Evolutionary conservation across 2,888 invertebrate genomes (phyloP), one percentile per base, ranked within the genome.

Genomic region (Heliconius ethilla): DNA sequence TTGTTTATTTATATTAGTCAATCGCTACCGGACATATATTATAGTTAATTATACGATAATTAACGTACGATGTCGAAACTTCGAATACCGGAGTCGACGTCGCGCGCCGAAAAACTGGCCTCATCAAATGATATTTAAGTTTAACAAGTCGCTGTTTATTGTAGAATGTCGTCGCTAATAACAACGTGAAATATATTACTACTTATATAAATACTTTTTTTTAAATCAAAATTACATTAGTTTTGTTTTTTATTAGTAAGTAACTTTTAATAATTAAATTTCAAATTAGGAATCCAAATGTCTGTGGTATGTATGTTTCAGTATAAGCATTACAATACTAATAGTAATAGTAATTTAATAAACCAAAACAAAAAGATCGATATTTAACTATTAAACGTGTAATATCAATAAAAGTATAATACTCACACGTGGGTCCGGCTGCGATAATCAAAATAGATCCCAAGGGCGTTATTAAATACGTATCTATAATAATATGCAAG

Each of bases 401-500:
- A 45, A 76, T 55, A 29, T 55, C 75, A 75, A 79, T 80, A 76
- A 82, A 66, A 51, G 72, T 80, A 82, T 81, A 77, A 84, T 89
- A 92, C 91, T 91, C 84, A 91, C 91, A 83, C 85, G 85, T 86
- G 85, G 83, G 81, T 83, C 82, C 79, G 80, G 78, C 76, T 81
- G 82, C 81, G 70, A 75, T 81, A 84, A 87, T 89, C 84, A 82
- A 91, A 90, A 91, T 90, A 90, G 88, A 72, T 88, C 85, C 83
- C 89, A 90, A 91, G 90, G 90, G 83, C 88, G 84, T 63, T 76
- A 79, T 81, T 86, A 86, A 87, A 86, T 83, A 70, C 62, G 73
- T 63, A 78, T 62, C 37, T 72, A 13, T 33, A 33, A 33, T 33
- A 33, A 33, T 55, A 1, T 51, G 22, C 33, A 7, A 6, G 9